phyloP scores from a whole-genome alignment of 2,797 vertebrate species.

The Cuniculus paca region DNA sequence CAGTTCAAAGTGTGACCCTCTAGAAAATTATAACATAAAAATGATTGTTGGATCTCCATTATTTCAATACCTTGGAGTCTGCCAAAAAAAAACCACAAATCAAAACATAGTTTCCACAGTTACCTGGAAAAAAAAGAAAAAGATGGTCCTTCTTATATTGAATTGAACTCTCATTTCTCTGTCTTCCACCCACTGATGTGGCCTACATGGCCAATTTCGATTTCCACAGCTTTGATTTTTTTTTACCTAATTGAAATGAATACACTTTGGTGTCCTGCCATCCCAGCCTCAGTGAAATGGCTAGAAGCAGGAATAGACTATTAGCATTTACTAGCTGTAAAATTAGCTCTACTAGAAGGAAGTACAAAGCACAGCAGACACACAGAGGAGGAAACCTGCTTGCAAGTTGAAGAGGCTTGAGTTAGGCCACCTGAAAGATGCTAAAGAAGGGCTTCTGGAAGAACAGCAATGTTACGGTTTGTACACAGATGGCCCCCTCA shows the following conservation, averaged over 20 bases:
- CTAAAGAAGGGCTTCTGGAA: background rate
- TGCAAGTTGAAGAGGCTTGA: background rate
- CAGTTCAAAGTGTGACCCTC: background rate
- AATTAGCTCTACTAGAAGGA: background rate
- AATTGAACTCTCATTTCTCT: background rate
- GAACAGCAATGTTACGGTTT: too few relatives aligned
- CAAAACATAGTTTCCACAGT: conserved; percentile 6
- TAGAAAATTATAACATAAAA: background rate
- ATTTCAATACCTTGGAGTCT: background rate
- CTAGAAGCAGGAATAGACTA: background rate
- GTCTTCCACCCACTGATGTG: background rate
- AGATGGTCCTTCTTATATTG: background rate
- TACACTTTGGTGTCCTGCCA: background rate
- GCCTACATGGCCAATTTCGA: background rate
- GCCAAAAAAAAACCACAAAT: background rate
- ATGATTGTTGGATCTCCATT: background rate
- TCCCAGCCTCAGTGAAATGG: background rate
- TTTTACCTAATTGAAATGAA: background rate
- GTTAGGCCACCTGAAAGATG: too few relatives aligned
- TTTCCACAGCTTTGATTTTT: background rate
- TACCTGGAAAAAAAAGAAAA: background rate
- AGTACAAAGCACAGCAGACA: background rate
- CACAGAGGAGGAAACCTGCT: background rate
- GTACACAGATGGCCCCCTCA: too few relatives aligned
- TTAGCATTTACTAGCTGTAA: background rate